Evolutionary conservation across 2,797 vertebrate species (phyloP), one percentile per base, ranked within the genome.

Genomic region (Botia kubotai): DNA sequence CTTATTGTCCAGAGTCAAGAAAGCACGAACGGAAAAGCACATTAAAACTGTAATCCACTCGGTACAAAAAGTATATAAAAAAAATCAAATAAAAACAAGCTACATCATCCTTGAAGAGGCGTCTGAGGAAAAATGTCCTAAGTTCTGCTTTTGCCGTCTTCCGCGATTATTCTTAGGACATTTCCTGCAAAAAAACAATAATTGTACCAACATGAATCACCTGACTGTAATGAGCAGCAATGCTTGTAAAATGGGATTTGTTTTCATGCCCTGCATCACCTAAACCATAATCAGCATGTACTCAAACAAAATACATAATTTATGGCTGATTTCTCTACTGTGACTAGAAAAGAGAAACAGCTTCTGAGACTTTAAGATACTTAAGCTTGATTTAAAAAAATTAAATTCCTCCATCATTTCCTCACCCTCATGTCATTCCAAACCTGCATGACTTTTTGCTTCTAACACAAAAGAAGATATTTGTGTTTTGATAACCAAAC

Each of bases 21-120:
- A 72, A 83, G 57, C 58, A 79, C 48, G 55, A 70, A 79, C 83
- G 23, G 88, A 90, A 91, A 94, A 89, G 94, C 93, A 95, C 95
- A 94, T 95, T 92, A 96, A 96, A 97, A 95, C 48, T 93, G 95
- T 94, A 95, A 88, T 96, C 92, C 91, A 90, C 83, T 87, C 88
- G 94, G 94, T 94, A 93, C 93, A 95, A 95, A 94, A 91, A 75
- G 85, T 83, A 85, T 81, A 85, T 83, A 84, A 85, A 79, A 75
- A 26, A 75, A 72, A 63, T 6, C 0, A 88, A 88, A 95, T 94
- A 93, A 93, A 83, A 89, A 86, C 87, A 89, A 84, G 91, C 95
- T 97, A 98, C 95, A 97, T 97, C 96, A 98, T 99, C 91, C 97
- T 93, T 89, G 97, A 97, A 85, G 97, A 96, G 0, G 96, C 94